These are phyloP conservation scores for Aporrectodea caliginosa DNA, from an alignment of 1,140 invertebrate genomes.

Conservation along the genomic window DNA sequence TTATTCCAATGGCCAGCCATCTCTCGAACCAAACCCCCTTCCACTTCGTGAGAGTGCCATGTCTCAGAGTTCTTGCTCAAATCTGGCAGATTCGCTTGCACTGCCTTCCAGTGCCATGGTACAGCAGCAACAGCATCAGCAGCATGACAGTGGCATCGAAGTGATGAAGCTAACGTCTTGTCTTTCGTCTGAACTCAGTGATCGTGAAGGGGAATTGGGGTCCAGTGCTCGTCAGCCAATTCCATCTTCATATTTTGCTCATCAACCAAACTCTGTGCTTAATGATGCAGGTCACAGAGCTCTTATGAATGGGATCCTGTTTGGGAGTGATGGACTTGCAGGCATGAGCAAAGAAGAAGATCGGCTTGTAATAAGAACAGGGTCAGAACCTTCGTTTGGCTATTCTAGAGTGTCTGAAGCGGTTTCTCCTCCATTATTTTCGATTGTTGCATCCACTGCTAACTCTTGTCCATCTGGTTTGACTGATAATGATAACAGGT, in stretches of 20 bases:
- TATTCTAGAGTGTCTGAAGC: neutral
- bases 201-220: neutral
- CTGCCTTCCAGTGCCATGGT: too few species aligned
- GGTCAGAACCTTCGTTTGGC: neutral
- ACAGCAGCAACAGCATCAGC: too few species aligned
- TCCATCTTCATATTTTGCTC: neutral
- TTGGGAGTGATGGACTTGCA: neutral
- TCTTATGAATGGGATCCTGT: neutral
- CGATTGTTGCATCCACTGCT: neutral
- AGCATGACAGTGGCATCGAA: neutral
- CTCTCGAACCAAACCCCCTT: neutral
- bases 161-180: neutral
- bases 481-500: neutral
- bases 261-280: too few species aligned
- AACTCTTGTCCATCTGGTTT: neutral
- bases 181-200: neutral
- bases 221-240: neutral
- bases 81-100: neutral
- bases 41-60: neutral
- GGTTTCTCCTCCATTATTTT: neutral
- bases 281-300: too few species aligned
- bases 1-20: neutral
- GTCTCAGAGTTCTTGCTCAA: neutral
- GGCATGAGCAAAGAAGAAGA: neutral
- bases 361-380: neutral